Percentiles rank a stretch among this genome's conserved stretches.
Evolutionary conservation across 2,888 invertebrate genomes (phyloP).

Genomic region (Euzetes globulus): DNA sequence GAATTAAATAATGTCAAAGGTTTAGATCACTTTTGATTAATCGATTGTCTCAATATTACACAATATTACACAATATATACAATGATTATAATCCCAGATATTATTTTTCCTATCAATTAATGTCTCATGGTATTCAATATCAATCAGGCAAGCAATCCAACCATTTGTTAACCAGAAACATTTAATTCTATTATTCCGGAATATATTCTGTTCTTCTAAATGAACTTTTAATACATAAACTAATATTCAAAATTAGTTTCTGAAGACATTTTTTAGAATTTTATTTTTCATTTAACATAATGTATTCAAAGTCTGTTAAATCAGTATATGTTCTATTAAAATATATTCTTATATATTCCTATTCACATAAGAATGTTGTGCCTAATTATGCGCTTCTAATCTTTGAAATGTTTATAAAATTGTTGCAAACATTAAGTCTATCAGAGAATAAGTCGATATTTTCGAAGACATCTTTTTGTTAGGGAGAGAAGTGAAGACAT

Average conservation of each 20-base stretch:
- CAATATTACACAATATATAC: not conserved
- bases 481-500: too few species aligned
- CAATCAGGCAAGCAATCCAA: not conserved
- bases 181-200: too few species aligned
- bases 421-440: not conserved
- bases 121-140: not conserved
- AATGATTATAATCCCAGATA: not conserved
- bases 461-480: not conserved
- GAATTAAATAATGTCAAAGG: not conserved
- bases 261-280: not conserved
- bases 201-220: too few species aligned
- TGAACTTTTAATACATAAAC: too few species aligned
- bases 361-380: too few species aligned
- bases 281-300: not conserved
- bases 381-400: not conserved
- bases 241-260: too few species aligned
- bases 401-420: not conserved
- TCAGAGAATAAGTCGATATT: not conserved
- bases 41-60: not conserved
- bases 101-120: not conserved
- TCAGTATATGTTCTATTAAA: too few species aligned
- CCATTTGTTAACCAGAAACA: too few species aligned
- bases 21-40: not conserved
- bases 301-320: not conserved
- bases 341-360: not conserved